Conservation (phyloP, 2,113 vertebrate species). For the Oryzias curvinotus region DNA sequence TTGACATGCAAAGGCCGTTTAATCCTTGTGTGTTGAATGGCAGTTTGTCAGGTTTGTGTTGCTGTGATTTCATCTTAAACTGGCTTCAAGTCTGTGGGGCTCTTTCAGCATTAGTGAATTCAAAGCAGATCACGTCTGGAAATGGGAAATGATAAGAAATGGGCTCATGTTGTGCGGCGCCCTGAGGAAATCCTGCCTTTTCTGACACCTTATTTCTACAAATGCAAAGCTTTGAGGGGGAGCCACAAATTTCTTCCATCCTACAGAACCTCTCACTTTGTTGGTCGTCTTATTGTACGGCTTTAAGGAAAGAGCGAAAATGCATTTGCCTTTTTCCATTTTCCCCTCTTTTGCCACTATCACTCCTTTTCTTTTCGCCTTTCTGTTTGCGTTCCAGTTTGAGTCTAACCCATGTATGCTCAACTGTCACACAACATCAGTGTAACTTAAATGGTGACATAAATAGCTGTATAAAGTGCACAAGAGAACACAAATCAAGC, state of each 20-base stretch:
- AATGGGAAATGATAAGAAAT: constrained; percentile 79
- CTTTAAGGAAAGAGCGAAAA: constrained; percentile 30
- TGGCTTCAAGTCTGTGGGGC: constrained; percentile 73
- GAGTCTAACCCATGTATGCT: constrained; percentile 85
- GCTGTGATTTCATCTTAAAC: constrained; percentile 72
- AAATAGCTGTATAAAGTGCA: constrained; percentile 84
- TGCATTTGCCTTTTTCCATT: constrained; percentile 45
- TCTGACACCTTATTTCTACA: constrained; percentile 82
- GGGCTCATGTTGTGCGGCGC: constrained; percentile 77
- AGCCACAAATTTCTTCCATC: constrained; percentile 51
- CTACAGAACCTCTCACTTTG: constrained; percentile 43
- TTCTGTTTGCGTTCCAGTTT: constrained; percentile 82
- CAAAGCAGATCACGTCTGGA: constrained; percentile 79
- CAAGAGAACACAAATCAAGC: constrained; percentile 78
- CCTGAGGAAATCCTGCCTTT: constrained; percentile 78
- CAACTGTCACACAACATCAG: constrained; percentile 91
- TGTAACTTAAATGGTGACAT: constrained; percentile 82
- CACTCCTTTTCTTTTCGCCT: constrained; percentile 59
- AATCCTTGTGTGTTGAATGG: constrained; percentile 66
- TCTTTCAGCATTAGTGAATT: constrained; percentile 77
- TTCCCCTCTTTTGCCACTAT: constrained; percentile 37
- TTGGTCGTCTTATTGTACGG: constrained; percentile 54
- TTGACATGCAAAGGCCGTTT: constrained; percentile 53
- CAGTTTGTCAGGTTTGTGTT: constrained; percentile 72
- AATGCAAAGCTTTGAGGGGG: constrained; percentile 76